These are phyloP conservation scores for Brachirus orientalis DNA, from an alignment of 2,113 vertebrate species.

Conservation along the genomic window DNA sequence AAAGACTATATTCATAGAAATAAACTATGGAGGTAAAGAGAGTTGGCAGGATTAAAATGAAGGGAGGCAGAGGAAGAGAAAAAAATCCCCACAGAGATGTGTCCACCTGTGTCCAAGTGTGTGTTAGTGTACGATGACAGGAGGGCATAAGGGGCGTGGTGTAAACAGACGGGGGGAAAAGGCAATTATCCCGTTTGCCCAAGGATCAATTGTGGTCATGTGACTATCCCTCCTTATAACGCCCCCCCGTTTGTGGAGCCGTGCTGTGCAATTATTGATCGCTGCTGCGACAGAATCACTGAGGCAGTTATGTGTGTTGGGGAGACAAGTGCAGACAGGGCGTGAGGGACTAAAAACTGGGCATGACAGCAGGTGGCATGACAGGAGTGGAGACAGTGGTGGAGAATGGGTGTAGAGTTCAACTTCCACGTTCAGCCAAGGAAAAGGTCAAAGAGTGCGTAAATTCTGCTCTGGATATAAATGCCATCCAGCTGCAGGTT, in stretches of 20 bases:
- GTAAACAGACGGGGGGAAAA: constrained; percentile 78
- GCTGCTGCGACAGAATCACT: constrained; percentile 53
- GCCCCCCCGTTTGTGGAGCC: constrained; percentile 9
- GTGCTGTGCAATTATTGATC: constrained; percentile 70
- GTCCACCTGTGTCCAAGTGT: constrained; percentile 22
- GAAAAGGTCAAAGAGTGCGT: background rate
- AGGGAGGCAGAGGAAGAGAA: background rate
- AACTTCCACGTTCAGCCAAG: constrained; percentile 10
- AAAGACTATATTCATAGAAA: constrained; percentile 26
- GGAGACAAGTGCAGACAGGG: constrained; percentile 13
- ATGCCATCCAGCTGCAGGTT: too few relatives aligned
- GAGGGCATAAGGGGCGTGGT: constrained; percentile 47
- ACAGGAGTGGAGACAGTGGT: background rate
- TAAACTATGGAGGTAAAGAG: constrained; percentile 38
- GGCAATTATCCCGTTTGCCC: constrained; percentile 78
- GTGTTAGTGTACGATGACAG: constrained; percentile 41
- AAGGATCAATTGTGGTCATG: constrained; percentile 82
- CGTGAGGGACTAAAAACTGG: constrained; percentile 3
- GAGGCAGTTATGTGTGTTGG: constrained; percentile 28
- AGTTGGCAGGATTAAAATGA: constrained; percentile 18
- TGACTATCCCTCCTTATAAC: constrained; percentile 66
- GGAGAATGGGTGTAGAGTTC: background rate
- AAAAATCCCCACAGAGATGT: constrained; percentile 37
- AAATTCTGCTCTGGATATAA: too few relatives aligned
- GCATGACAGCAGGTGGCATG: constrained; percentile 21